Conservation (phyloP, 2,888 invertebrate species). For the Acleris sparsana region DNA sequence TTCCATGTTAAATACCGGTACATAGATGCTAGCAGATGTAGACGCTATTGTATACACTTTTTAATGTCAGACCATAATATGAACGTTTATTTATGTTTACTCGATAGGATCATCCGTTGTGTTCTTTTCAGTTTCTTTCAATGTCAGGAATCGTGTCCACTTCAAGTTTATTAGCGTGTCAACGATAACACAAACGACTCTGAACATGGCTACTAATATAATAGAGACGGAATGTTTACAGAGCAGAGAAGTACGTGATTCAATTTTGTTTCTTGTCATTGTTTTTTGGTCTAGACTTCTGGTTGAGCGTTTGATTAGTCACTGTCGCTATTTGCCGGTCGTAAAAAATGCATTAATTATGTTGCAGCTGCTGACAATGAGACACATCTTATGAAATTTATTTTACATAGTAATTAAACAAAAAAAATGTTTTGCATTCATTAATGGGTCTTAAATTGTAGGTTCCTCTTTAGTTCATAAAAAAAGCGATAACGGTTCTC, state of each 20-base stretch:
- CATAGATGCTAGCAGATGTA: conserved; percentile 28
- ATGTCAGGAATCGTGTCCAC: conserved; percentile 6
- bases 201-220: conserved; percentile 29
- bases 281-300: conserved; percentile 52
- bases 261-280: conserved; percentile 66
- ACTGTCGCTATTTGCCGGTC: conserved; percentile 53
- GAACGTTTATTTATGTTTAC: conserved; percentile 7
- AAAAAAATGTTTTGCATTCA: not conserved
- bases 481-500: too few species aligned
- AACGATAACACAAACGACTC: conserved; percentile 17
- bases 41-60: conserved; percentile 34
- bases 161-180: conserved; percentile 14
- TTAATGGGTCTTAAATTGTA: too few species aligned
- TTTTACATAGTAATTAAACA: conserved; percentile 50
- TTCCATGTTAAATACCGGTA: not conserved
- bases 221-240: conserved; percentile 41
- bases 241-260: conserved; percentile 71
- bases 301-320: conserved; percentile 55
- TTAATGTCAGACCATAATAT: conserved; percentile 38
- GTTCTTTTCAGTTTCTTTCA: not conserved
- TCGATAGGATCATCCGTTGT: not conserved
- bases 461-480: too few species aligned
- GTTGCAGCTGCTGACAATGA: conserved; percentile 53
- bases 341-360: conserved; percentile 62
- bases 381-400: too few species aligned